Evolutionary conservation across 2,113 vertebrate genomes (phyloP).

Genomic region (Caretta caretta): DNA sequence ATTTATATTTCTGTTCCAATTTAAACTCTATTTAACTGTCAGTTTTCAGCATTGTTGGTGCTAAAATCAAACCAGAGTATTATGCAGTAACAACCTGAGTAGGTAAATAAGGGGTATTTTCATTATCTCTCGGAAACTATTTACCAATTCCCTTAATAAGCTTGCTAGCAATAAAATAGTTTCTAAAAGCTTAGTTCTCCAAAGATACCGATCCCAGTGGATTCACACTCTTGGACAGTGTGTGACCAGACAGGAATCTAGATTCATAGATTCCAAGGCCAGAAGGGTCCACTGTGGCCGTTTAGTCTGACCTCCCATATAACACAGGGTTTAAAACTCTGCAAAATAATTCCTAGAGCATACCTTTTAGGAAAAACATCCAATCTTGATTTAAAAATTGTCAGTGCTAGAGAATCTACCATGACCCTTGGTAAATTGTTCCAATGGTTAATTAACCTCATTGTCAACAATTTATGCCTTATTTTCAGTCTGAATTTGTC

Average conservation of each 20-base stretch:
- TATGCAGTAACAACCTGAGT: background rate
- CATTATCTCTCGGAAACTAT: background rate
- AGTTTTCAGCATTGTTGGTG: background rate
- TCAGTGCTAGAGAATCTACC: background rate
- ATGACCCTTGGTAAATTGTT: background rate
- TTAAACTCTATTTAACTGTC: background rate
- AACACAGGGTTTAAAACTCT: background rate
- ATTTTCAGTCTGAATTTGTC: background rate
- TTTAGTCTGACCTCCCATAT: background rate
- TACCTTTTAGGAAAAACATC: background rate
- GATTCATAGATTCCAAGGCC: background rate
- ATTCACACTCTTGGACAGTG: background rate
- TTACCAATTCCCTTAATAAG: background rate
- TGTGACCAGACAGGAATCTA: background rate
- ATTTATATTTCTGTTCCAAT: background rate
- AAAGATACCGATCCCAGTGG: background rate
- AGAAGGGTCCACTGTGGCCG: background rate
- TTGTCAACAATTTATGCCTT: background rate
- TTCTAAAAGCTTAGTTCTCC: background rate
- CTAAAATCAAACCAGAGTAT: background rate
- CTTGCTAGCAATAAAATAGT: background rate
- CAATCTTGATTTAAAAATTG: background rate
- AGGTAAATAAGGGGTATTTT: background rate
- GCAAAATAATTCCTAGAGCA: background rate
- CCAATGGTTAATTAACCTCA: background rate